These are phyloP conservation scores for Rissa tridactyla DNA, from an alignment of 2,113 vertebrate genomes.

Conservation along the genomic window DNA sequence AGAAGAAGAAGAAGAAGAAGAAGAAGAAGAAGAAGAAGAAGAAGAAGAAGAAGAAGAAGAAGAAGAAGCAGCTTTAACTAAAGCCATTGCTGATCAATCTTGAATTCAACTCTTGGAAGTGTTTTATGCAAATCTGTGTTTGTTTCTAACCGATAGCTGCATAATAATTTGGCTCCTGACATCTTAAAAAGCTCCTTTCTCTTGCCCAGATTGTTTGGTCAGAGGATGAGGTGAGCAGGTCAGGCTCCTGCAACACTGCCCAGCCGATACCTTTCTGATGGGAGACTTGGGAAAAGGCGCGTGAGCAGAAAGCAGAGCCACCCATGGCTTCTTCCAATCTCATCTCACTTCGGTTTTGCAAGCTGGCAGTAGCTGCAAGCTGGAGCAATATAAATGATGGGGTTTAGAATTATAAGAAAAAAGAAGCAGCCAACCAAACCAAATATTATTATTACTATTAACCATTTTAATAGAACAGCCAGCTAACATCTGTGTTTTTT, in stretches of 20 bases:
- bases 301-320: neutral
- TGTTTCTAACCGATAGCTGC: neutral
- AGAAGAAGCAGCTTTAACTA: neutral
- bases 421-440: neutral
- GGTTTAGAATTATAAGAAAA: neutral
- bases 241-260: neutral
- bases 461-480: neutral
- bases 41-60: too few species aligned
- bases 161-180: neutral
- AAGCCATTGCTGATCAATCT: too few species aligned
- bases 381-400: neutral
- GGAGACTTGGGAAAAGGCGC: neutral
- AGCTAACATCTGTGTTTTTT: neutral
- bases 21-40: too few species aligned
- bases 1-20: too few species aligned
- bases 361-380: neutral
- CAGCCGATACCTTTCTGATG: fast-evolving
- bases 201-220: neutral
- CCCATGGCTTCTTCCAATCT: neutral
- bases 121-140: neutral
- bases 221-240: neutral
- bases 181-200: neutral
- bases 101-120: neutral
- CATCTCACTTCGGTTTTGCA: neutral
- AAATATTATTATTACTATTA: neutral